Percentiles rank a stretch among this genome's conserved stretches.
Evolutionary conservation across 2,113 vertebrate genomes (phyloP).

Genomic region (Holacanthus passer): DNA sequence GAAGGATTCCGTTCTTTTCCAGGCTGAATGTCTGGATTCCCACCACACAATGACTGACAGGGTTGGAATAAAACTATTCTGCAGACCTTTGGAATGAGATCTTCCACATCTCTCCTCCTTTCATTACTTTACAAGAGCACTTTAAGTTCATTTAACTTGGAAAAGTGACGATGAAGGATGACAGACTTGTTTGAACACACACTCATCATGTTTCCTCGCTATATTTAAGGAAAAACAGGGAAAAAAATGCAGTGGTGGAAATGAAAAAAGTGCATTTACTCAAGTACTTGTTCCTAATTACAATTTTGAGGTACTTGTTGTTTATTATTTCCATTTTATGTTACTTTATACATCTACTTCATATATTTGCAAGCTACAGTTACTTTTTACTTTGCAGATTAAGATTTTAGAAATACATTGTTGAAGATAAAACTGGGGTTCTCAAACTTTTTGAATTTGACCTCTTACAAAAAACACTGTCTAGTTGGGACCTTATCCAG

Average conservation of each 20-base stretch:
- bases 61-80: conserved; percentile 34
- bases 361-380: no score
- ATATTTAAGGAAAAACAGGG: conserved; percentile 9
- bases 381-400: neutral
- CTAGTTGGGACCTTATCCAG: no score
- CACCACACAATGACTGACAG: conserved; percentile 40
- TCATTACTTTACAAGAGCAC: neutral
- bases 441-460: neutral
- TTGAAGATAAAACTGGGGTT: neutral
- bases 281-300: neutral
- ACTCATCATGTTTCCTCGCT: neutral
- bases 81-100: conserved; percentile 20
- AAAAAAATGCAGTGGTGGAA: neutral
- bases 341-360: neutral
- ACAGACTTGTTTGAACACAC: neutral
- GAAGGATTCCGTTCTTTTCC: conserved; percentile 50
- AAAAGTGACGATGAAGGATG: neutral
- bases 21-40: conserved; percentile 25
- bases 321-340: neutral
- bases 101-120: conserved; percentile 5
- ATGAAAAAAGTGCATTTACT: neutral
- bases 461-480: neutral
- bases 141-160: neutral
- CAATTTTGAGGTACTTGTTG: no score
- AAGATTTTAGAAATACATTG: neutral